Base-by-base conservation (phyloP, 2,888 invertebrate genomes). In the Hyles lineata region DNA sequence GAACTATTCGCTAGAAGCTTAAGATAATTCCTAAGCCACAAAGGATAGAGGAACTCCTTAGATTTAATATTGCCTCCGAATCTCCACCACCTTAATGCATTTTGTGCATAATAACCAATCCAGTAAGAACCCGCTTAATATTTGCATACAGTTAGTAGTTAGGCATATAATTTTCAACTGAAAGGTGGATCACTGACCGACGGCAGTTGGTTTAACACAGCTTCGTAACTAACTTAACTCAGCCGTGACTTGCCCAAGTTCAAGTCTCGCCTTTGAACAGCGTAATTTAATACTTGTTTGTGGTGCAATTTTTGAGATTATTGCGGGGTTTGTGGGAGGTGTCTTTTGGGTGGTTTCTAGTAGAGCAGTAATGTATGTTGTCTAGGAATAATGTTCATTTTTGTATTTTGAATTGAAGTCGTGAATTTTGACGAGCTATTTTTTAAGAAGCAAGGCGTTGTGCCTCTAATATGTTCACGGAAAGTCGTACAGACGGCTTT, bases 241-340 rank as follows among this genome's bases (percentile, higher is more conserved):
- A 80, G 80, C 79, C 79, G 73, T 79, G 83, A 81, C 83, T 82
- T 85, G 82, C 82, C 78, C 82, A 76, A 84, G 81, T 83, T 82
- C 78, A 82, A 78, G 75, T 74, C 75, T 75, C 79, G 79, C 78
- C 83, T 82, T 81, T 77, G 75, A 75, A 74, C 75, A 76, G 75
- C 74, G 81, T 84, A 83, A 87, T 85, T 86, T 86, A 83, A 86
- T 86, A 85, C 82, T 78, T 71, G 71, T 70, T 72, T 52, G 74
- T 75, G 80, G 81, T 76, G 8, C 55, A 82, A 83, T 77, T 75
- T 62, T 35, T 32, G 63, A 70, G 43, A 35, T 35, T 21, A 35
- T 59, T 3, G 67, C 70, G 60, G 59, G 19, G 55, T 32, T 35
- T 32, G 25, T 17, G 25, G 60, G 15, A 6, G 17, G 17, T 25